Base-by-base conservation (phyloP, 2,888 invertebrate genomes). In the Macrophya annulata region DNA sequence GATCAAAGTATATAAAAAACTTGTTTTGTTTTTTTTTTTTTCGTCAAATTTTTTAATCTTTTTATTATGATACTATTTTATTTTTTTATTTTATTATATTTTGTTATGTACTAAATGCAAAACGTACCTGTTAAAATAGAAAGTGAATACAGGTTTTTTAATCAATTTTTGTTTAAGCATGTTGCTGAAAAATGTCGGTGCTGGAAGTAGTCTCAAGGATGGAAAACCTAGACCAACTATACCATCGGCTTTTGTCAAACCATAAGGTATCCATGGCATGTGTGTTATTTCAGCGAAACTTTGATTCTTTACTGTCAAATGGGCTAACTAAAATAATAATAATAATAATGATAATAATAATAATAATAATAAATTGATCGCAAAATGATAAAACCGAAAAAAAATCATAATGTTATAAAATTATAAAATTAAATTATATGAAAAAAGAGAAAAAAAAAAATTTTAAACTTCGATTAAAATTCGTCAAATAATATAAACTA, bases 121-220 rank as follows among this genome's bases (percentile, higher is more conserved):
- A n/a, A n/a, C n/a, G n/a, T 92, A 96, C 96, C 96, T 95, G 93
- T 96, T 96, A 87, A 97, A 93, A 93, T 96, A 97, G 90, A 97
- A 95, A 4, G 96, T 96, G 92, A 97, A 97, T 68, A 96, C 92
- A 4, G 95, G 94, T 76, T 94, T 90, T 43, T 90, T 88, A 72
- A 95, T 93, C 45, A 93, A 90, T 1, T 92, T 91, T 90, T 96
- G 96, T 21, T 93, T 91, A 6, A 96, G 90, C 93, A 97, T 94
- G 89, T 95, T 96, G 91, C 96, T 95, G 92, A 97, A 96, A 83
- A 96, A 95, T 17, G 97, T 96, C 68, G 94, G 93, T 9, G 96
- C 95, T 62, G 94, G 92, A 4, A 86, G 9, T 8, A 95, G 94
- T 25, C 95, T 94, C 85, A 95, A 94, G 0, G 93, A 92, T 86